These are phyloP conservation scores for Chaenodraco wilsoni DNA, from an alignment of 2,797 vertebrate genomes.

Conservation along the genomic window DNA sequence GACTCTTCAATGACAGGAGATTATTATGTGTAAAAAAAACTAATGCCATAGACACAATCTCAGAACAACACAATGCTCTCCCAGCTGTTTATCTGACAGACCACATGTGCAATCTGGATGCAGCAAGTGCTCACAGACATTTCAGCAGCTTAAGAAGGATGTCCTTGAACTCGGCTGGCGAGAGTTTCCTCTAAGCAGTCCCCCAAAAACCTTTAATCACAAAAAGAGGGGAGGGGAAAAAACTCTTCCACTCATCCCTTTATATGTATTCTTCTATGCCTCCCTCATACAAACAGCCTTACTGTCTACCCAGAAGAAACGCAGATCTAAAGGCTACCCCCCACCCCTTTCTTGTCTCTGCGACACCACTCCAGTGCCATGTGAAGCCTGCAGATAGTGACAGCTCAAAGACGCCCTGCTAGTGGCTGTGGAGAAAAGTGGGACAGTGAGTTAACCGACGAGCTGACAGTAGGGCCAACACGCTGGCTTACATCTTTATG, in stretches of 20 bases:
- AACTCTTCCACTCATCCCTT: conserved; percentile 25
- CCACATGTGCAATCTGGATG: conserved; percentile 70
- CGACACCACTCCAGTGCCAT: conserved; percentile 59
- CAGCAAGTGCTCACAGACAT: conserved; percentile 55
- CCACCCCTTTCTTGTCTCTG: conserved; percentile 63
- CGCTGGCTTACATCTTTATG: conserved; percentile 51
- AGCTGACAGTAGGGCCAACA: conserved; percentile 42
- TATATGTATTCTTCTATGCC: conserved; percentile 27
- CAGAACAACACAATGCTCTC: conserved; percentile 40
- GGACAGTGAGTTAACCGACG: conserved; percentile 46
- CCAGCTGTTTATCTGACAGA: conserved; percentile 65
- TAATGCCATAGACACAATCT: conserved; percentile 45
- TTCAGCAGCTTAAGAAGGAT: conserved; percentile 60
- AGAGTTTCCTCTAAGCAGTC: conserved; percentile 60
- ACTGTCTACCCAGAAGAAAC: conserved; percentile 57
- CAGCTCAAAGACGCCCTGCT: conserved; percentile 71
- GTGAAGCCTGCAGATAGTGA: conserved; percentile 72
- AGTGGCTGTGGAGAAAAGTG: conserved; percentile 59
- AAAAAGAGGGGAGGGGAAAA: conserved; percentile 22
- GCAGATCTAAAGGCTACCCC: conserved; percentile 58
- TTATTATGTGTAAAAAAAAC: not conserved
- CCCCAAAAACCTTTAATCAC: conserved; percentile 66
- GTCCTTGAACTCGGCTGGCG: conserved; percentile 71
- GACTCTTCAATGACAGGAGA: conserved; percentile 10
- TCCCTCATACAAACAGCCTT: conserved; percentile 52